Evolutionary conservation across 2,888 invertebrate genomes (phyloP).

Genomic region (Drosophila birchii): DNA sequence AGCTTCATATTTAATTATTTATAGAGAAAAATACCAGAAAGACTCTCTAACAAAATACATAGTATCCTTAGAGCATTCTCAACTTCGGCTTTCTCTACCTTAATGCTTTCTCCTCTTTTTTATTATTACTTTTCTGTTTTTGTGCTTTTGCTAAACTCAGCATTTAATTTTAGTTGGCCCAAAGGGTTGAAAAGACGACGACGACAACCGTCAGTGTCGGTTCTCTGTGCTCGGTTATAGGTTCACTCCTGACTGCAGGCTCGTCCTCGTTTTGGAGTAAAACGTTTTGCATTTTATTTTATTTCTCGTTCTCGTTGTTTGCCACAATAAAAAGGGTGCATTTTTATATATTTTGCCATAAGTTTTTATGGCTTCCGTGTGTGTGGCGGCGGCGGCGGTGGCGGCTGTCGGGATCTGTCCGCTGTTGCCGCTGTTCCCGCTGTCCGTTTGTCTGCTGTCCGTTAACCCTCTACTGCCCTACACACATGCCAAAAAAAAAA

Average conservation of each 20-base stretch:
- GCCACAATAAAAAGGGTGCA: constrained; percentile 80
- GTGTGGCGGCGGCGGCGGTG: constrained; percentile 50
- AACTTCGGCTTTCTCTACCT: constrained; percentile 1
- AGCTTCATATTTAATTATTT: not conserved
- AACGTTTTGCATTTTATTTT: constrained; percentile 77
- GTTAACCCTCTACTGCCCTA: constrained; percentile 31
- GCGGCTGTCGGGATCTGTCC: constrained; percentile 58
- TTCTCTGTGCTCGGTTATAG: constrained; percentile 31
- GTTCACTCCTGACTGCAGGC: constrained; percentile 33
- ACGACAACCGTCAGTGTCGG: constrained; percentile 46
- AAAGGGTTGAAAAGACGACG: constrained; percentile 59
- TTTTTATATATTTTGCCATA: constrained; percentile 78
- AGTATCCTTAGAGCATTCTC: constrained; percentile 3
- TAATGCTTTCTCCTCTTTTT: not conserved
- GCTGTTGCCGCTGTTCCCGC: not conserved
- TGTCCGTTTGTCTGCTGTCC: constrained; percentile 27
- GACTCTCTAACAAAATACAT: not conserved
- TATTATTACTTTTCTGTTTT: constrained; percentile 18
- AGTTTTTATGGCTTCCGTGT: constrained; percentile 81
- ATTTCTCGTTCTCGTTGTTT: constrained; percentile 72
- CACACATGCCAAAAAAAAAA: constrained; percentile 17
- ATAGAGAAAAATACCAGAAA: not conserved
- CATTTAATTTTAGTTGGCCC: constrained; percentile 74
- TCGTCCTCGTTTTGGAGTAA: constrained; percentile 41
- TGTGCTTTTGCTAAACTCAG: constrained; percentile 72